These are phyloP conservation scores for Gymnarchus niloticus DNA, from an alignment of 2,113 vertebrate genomes.

Conservation along the genomic window DNA sequence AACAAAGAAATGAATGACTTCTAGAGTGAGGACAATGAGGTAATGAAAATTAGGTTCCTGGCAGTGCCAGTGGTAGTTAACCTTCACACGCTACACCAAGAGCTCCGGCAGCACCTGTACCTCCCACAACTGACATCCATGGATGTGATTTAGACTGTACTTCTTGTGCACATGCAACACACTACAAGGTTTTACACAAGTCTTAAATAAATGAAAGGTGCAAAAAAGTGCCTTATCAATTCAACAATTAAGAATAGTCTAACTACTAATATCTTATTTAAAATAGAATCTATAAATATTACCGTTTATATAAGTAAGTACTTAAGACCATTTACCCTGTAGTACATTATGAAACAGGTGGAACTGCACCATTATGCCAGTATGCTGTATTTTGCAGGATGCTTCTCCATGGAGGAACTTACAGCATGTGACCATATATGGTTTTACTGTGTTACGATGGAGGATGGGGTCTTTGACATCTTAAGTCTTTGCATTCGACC, in stretches of 20 bases:
- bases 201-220: conserved; percentile 83
- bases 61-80: conserved; percentile 27
- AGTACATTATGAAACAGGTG: conserved; percentile 85
- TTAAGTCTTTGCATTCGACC: conserved; percentile 62
- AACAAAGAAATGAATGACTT: conserved; percentile 10
- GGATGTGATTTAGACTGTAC: conserved; percentile 74
- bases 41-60: conserved; percentile 40
- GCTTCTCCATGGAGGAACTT: conserved; percentile 14
- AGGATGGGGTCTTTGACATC: conserved; percentile 69
- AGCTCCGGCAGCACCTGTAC: conserved; percentile 72
- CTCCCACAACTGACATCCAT: conserved; percentile 66
- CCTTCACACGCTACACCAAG: not conserved
- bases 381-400: conserved; percentile 36
- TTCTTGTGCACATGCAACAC: conserved; percentile 76
- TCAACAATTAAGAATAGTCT: conserved; percentile 89
- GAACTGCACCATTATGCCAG: conserved; percentile 58
- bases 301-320: conserved; percentile 72
- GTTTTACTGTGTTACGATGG: conserved; percentile 71
- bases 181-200: conserved; percentile 70
- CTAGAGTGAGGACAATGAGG: conserved; percentile 30
- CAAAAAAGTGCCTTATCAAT: conserved; percentile 84
- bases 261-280: conserved; percentile 78
- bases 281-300: conserved; percentile 82
- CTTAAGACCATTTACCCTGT: conserved; percentile 85
- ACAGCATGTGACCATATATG: conserved; percentile 41